Conservation (phyloP, 2,888 invertebrate genomes). For the Panorpa germanica region DNA sequence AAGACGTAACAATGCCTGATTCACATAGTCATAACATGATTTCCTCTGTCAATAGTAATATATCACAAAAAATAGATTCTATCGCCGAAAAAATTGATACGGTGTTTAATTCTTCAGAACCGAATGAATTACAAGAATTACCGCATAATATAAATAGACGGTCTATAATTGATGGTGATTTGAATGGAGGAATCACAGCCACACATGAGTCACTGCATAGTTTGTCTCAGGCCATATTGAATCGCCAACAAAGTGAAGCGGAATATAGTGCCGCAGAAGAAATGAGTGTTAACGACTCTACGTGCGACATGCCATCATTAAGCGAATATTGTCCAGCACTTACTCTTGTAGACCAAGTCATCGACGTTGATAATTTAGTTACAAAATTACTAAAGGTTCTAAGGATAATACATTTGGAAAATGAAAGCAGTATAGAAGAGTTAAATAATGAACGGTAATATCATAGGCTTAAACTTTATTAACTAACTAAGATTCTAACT, state of each 20-base stretch:
- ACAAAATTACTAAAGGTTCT: constrained; percentile 52
- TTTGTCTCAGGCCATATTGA: constrained; percentile 56
- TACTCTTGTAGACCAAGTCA: constrained; percentile 50
- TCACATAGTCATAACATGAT: constrained; percentile 47
- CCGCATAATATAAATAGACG: too few species aligned
- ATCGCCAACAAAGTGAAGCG: constrained; percentile 43
- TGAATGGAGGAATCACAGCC: too few species aligned
- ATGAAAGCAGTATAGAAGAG: constrained; percentile 43
- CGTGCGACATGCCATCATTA: constrained; percentile 25
- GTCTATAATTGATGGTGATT: too few species aligned
- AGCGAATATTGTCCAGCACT: constrained; percentile 33
- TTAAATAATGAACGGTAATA: constrained; percentile 42
- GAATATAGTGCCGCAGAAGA: constrained; percentile 22
- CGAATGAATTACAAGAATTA: too few species aligned
- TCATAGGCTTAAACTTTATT: constrained; percentile 3
- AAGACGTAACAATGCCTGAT: constrained; percentile 43
- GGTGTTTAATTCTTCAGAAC: too few species aligned
- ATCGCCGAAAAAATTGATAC: too few species aligned
- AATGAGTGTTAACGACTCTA: constrained; percentile 25
- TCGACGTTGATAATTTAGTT: constrained; percentile 54
- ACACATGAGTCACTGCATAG: constrained; percentile 61
- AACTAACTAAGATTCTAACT: too few species aligned
- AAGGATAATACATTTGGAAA: constrained; percentile 52
- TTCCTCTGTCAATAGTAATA: constrained; percentile 33
- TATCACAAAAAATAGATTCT: too few species aligned